Evolutionary conservation across 2,797 vertebrate species (phyloP).

Genomic region (Urophycis tenuis): DNA sequence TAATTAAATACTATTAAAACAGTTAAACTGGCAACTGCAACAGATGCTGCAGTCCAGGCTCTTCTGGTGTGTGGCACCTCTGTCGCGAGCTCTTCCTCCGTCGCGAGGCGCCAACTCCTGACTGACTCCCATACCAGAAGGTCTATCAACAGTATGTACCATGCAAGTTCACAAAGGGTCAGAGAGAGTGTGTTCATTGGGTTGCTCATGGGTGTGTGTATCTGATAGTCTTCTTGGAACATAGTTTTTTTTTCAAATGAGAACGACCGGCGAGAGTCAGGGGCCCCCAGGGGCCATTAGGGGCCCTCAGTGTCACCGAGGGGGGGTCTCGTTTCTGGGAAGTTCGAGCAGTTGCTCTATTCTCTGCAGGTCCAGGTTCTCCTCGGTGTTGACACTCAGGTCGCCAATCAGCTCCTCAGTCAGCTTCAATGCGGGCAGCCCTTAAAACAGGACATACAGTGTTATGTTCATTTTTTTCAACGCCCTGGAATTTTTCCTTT

Average conservation of each 20-base stretch:
- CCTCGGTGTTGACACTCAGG: conserved; percentile 47
- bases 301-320: conserved; percentile 17
- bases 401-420: conserved; percentile 70
- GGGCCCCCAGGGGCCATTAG: too few species aligned
- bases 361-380: conserved; percentile 53
- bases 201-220: too few species aligned
- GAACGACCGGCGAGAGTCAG: neutral
- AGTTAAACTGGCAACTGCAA: too few species aligned
- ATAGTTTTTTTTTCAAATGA: neutral
- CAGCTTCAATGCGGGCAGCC: conserved; percentile 71
- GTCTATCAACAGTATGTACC: too few species aligned
- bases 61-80: neutral
- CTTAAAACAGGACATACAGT: conserved; percentile 50
- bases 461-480: neutral
- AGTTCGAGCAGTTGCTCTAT: conserved; percentile 66
- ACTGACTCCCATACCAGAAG: too few species aligned
- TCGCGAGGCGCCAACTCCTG: too few species aligned
- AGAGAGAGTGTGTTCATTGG: neutral
- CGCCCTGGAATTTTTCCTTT: too few species aligned
- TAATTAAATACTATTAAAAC: too few species aligned
- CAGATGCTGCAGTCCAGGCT: too few species aligned
- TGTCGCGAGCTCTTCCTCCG: too few species aligned
- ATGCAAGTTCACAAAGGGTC: too few species aligned
- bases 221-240: neutral
- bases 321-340: conserved; percentile 47